Base-by-base conservation (phyloP, 2,888 invertebrate genomes). In the Automeris io region DNA sequence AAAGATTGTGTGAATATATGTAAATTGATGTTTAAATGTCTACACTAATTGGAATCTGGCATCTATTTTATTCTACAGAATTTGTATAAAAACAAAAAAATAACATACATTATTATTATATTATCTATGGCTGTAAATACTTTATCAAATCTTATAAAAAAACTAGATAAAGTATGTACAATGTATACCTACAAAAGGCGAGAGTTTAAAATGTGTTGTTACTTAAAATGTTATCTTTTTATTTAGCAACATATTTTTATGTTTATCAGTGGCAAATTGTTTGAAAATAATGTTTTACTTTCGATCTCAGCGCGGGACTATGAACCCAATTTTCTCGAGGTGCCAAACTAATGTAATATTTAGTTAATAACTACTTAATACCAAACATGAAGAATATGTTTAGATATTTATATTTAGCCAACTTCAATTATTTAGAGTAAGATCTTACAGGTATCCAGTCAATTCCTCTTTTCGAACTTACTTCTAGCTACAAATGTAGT, bases 401-500 rank as follows among this genome's bases (percentile, higher is more conserved):
- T 16, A 33, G 18, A 35, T 12, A 35, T 18, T 25, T 35, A 25
- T 35, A 4, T 25, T 11, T 5, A 25, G 18, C 11, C 18, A 2
- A 18, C 13, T 21, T 36, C 36, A 36, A 36, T 36, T 32, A 32
- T 31, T 23, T 33, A 39, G 33, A 22, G 18, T 43, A 39, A 39
- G 18, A 47, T 41, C 38, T 43, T 40, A 50, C 54, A 57, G 56
- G 58, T 47, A 46, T 49, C 37, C 45, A 51, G 58, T 58, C 61
- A 58, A 58, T 58, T 58, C 45, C 45, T 44, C 21, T 51, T 47
- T 49, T 29, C 39, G 43, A 37, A 18, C 42, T 33, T 39, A 43
- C 51, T 42, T 34, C 42, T 46, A 40, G 39, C 37, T 35, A 22
- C 29, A 41, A 39, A 35, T 18, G 37, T 38, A 22, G 32, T 40